A percentile compares a stretch with the other conserved stretches of the same genome.
Conservation (phyloP, 2,888 invertebrate genomes). For the Trissoscelio sp. region DNA sequence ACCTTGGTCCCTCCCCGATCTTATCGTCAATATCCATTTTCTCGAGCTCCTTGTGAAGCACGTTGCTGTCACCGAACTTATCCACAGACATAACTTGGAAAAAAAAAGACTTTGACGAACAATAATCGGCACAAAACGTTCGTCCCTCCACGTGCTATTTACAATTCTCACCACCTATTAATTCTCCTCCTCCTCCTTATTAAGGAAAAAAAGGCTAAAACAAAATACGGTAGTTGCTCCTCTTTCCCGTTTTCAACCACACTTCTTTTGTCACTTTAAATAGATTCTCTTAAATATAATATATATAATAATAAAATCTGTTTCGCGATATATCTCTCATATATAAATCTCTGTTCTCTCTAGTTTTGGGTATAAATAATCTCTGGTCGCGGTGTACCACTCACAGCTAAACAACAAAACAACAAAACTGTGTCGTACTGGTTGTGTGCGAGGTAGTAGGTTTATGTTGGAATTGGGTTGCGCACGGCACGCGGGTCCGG, state of each 20-base stretch:
- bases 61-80: conserved; percentile 79
- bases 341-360: conserved; percentile 44
- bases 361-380: conserved; percentile 15
- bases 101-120: conserved; percentile 14
- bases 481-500: conserved; percentile 56
- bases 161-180: too few species aligned
- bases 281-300: conserved; percentile 65
- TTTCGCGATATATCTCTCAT: conserved; percentile 63
- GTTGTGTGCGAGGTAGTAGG: conserved; percentile 45
- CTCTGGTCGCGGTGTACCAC: conserved; percentile 25
- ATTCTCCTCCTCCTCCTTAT: too few species aligned
- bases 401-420: conserved; percentile 55
- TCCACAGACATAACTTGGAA: conserved; percentile 79
- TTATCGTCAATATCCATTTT: conserved; percentile 82
- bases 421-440: too few species aligned
- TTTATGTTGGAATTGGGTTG: conserved; percentile 5
- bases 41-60: conserved; percentile 81
- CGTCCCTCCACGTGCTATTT: conserved; percentile 49
- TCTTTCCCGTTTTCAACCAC: too few species aligned
- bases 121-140: conserved; percentile 12
- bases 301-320: conserved; percentile 66
- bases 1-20: conserved; percentile 81
- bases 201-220: not conserved
- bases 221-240: too few species aligned
- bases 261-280: conserved; percentile 69